Conservation (phyloP, 2,888 invertebrate genomes). For the Rambutsinella grinnellia region DNA sequence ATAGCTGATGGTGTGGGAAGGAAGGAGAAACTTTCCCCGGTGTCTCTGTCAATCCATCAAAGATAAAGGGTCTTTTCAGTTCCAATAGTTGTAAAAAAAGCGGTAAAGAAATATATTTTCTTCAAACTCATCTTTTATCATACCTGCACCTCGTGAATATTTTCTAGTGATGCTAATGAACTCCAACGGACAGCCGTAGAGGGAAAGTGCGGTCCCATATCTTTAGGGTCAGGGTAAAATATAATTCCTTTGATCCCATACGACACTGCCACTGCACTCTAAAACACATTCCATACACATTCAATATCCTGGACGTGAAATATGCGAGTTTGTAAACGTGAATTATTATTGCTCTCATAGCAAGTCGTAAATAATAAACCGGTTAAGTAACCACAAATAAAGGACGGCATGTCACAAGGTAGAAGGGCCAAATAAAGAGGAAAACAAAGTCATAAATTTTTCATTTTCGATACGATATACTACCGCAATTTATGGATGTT, state of each 20-base stretch:
- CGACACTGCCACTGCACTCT: conserved; percentile 54
- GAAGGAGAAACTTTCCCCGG: conserved; percentile 55
- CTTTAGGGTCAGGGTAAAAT: conserved; percentile 65
- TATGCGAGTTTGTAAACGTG: no score
- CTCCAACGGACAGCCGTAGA: conserved; percentile 55
- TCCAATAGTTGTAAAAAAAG: no score
- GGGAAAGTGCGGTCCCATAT: conserved; percentile 60
- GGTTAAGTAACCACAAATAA: neutral
- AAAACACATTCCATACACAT: conserved; percentile 3
- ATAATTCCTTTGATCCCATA: conserved; percentile 61
- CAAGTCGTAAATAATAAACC: neutral
- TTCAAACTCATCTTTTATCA: conserved; percentile 6
- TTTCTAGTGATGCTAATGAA: conserved; percentile 63
- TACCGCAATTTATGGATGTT: neutral
- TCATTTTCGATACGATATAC: conserved; percentile 6
- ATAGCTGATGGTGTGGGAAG: conserved; percentile 62
- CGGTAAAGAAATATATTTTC: neutral
- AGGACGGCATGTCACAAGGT: neutral
- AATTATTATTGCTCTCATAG: neutral
- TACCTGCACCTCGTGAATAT: conserved; percentile 65
- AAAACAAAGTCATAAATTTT: conserved; percentile 40
- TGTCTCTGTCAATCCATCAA: conserved; percentile 64
- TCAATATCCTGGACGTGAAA: no score
- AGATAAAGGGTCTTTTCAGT: no score
- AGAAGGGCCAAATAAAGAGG: neutral